Percentiles rank a stretch among this genome's conserved stretches.
phyloP scores from a whole-genome alignment of 1,140 invertebrate species.

The Apis mellifera region DNA sequence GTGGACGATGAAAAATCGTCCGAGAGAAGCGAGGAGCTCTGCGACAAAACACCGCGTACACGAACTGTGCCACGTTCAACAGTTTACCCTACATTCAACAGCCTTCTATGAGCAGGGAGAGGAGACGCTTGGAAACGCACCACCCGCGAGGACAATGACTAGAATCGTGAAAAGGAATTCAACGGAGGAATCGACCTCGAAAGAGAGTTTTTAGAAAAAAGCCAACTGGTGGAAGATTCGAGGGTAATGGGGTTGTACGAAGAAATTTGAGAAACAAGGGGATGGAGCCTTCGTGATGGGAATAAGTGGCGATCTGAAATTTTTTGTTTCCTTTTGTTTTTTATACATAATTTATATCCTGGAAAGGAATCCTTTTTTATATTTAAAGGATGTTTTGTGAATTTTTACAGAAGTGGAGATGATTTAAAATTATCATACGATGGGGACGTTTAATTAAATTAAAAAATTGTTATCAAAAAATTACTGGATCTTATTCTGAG shows the following conservation, averaged over 20 bases:
- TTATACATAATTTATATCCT: no score
- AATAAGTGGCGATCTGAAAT: background rate
- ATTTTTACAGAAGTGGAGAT: no score
- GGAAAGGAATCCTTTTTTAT: no score
- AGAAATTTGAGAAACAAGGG: background rate
- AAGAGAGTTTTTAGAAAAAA: background rate
- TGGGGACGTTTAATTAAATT: no score
- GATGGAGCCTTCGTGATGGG: no score
- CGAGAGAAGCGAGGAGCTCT: background rate
- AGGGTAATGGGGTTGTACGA: background rate
- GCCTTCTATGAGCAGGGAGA: background rate
- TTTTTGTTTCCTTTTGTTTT: no score
- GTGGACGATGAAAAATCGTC: conserved; percentile 16
- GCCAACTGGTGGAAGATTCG: background rate
- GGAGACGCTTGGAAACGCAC: background rate
- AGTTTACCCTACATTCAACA: conserved; percentile 42
- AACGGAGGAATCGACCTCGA: background rate
- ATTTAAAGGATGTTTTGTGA: no score
- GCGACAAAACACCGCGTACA: conserved; percentile 5
- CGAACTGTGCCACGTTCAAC: conserved; percentile 37
- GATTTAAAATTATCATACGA: no score
- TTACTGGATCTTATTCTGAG: no score
- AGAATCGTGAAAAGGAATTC: background rate
- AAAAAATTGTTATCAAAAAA: no score
- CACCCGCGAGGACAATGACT: conserved; percentile 21